These are phyloP conservation scores for Athalia cordata DNA, from an alignment of 2,888 invertebrate species.

Conservation along the genomic window DNA sequence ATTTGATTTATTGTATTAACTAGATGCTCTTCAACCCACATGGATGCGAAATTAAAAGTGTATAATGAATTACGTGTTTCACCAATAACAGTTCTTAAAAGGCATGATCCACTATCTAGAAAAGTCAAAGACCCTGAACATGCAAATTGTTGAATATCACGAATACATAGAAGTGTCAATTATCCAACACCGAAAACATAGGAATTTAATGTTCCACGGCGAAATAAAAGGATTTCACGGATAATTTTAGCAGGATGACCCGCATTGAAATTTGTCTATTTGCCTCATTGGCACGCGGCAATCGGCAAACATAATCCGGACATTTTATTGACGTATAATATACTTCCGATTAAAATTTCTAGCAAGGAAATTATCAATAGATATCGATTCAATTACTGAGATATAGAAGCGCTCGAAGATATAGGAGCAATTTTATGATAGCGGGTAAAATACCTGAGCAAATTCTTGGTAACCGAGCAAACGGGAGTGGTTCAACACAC, in stretches of 20 bases:
- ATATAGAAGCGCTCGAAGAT: not conserved
- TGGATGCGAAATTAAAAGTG: not conserved
- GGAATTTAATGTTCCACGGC: slow-evolving; percentile 9
- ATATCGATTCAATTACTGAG: not conserved
- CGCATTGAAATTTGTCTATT: slow-evolving; percentile 27
- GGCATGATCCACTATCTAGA: not conserved
- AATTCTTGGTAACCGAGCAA: slow-evolving; percentile 36
- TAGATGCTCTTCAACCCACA: too few species aligned
- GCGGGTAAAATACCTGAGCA: slow-evolving; percentile 46
- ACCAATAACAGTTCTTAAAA: slow-evolving; percentile 23
- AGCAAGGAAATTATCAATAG: not conserved
- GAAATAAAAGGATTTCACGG: not conserved
- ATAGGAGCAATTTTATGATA: not conserved
- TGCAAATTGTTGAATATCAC: slow-evolving; percentile 17
- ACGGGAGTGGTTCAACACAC: slow-evolving; percentile 57
- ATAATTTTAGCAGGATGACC: not conserved
- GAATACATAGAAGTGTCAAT: not conserved
- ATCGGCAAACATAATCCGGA: slow-evolving; percentile 15
- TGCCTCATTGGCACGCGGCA: slow-evolving; percentile 29
- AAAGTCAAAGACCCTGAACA: slow-evolving; percentile 27
- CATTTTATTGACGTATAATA: slow-evolving; percentile 36
- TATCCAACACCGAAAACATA: not conserved
- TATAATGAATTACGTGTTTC: slow-evolving; percentile 3
- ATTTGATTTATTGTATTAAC: too few species aligned
- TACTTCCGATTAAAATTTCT: not conserved